Conservation (phyloP, 2,888 invertebrate genomes). For the Lordiphosa fenestrarum region DNA sequence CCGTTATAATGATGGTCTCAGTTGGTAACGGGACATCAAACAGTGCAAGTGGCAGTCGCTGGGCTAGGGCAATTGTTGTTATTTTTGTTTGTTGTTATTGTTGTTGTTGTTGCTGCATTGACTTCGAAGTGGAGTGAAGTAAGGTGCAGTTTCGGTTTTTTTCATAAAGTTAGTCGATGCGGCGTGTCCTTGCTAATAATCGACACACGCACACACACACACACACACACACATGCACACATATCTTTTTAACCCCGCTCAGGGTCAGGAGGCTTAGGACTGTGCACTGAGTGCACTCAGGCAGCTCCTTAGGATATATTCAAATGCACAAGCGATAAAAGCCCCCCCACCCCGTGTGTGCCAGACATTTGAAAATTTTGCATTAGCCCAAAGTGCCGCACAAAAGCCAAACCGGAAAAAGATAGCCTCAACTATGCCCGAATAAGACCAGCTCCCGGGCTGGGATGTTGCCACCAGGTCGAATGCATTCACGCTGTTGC, state of each 20-base stretch:
- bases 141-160: conserved; percentile 36
- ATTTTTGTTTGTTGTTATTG: conserved; percentile 17
- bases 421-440: conserved; percentile 5
- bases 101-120: conserved; percentile 29
- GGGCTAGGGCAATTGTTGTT: conserved; percentile 17
- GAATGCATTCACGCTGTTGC: conserved; percentile 28
- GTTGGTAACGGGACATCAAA: conserved; percentile 77
- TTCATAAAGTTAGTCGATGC: conserved; percentile 26
- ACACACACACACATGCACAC: background rate
- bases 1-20: conserved; percentile 45
- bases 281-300: conserved; percentile 4
- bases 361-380: conserved; percentile 4
- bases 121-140: conserved; percentile 22
- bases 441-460: background rate
- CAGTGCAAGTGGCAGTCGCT: conserved; percentile 46
- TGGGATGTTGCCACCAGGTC: conserved; percentile 16
- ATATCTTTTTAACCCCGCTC: conserved; percentile 40
- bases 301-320: conserved; percentile 5
- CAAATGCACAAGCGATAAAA: conserved; percentile 13
- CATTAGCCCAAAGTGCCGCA: conserved; percentile 7
- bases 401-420: conserved; percentile 5
- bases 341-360: background rate
- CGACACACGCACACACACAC: background rate
- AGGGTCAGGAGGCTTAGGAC: conserved; percentile 31
- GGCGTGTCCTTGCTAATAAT: conserved; percentile 24